These are phyloP conservation scores for Drosophila micromelanica DNA, from an alignment of 1,140 invertebrate species.

Conservation along the genomic window DNA sequence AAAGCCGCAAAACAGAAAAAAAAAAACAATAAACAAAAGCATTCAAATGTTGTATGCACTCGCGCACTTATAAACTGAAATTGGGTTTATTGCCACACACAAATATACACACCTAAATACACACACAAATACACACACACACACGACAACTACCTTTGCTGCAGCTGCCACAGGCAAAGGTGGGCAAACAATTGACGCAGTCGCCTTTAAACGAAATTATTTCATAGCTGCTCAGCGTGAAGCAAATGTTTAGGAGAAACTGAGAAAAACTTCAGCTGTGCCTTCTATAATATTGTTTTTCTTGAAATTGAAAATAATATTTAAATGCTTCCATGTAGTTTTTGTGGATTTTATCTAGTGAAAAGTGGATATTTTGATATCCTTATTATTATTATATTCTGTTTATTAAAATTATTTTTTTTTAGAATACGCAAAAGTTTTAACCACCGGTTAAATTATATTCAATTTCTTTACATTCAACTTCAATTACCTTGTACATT, in stretches of 20 bases:
- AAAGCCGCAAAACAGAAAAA: slow-evolving; percentile 49
- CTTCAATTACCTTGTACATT: too few relatives aligned
- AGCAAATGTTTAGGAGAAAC: neutral
- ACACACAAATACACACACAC: slow-evolving; percentile 4
- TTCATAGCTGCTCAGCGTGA: slow-evolving; percentile 12
- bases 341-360: too few relatives aligned
- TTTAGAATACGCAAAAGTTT: too few relatives aligned
- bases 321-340: too few relatives aligned
- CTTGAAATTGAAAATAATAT: too few relatives aligned
- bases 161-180: slow-evolving; percentile 62
- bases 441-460: too few relatives aligned
- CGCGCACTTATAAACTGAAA: slow-evolving; percentile 41
- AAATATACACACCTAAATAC: slow-evolving; percentile 1
- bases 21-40: slow-evolving; percentile 51
- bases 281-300: too few relatives aligned
- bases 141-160: slow-evolving; percentile 9
- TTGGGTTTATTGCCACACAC: slow-evolving; percentile 71
- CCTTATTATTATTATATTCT: too few relatives aligned
- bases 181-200: slow-evolving; percentile 30
- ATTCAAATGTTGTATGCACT: slow-evolving; percentile 58
- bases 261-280: neutral
- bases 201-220: neutral
- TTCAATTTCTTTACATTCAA: too few relatives aligned
- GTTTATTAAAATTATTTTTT: too few relatives aligned
- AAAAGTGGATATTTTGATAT: too few relatives aligned